A percentile compares a stretch with the other conserved stretches of the same genome.
These are phyloP conservation scores for Hippocampus mohnikei DNA, from an alignment of 2,113 vertebrate genomes.

Conservation along the genomic window DNA sequence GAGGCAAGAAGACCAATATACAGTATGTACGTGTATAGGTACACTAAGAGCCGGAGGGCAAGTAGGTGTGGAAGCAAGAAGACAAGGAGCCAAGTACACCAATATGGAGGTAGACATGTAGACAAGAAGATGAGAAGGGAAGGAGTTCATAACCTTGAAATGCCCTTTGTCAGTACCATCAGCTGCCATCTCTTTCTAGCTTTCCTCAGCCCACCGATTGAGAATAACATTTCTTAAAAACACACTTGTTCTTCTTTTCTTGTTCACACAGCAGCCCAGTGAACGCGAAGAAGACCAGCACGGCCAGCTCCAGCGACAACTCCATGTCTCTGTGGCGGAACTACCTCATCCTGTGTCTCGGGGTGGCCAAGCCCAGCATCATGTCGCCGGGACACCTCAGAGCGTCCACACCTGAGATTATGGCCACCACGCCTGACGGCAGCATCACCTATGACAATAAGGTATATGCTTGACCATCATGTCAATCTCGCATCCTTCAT, in stretches of 20 bases:
- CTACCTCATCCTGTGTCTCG: slow-evolving; percentile 95
- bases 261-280: slow-evolving; percentile 82
- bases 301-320: slow-evolving; percentile 83
- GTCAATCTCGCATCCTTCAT: not conserved
- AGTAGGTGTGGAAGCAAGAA: too few species aligned
- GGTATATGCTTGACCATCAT: slow-evolving; percentile 61
- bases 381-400: slow-evolving; percentile 96
- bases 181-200: too few species aligned
- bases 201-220: too few species aligned
- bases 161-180: not conserved
- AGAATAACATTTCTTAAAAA: not conserved
- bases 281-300: slow-evolving; percentile 95
- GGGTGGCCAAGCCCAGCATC: slow-evolving; percentile 95
- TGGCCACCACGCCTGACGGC: slow-evolving; percentile 93
- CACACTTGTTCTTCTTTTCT: not conserved
- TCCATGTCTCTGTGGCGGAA: slow-evolving; percentile 96
- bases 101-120: too few species aligned
- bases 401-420: slow-evolving; percentile 94
- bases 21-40: too few species aligned
- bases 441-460: slow-evolving; percentile 95
- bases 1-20: too few species aligned
- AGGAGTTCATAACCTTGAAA: not conserved
- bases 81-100: too few species aligned
- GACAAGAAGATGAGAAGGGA: too few species aligned
- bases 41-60: too few species aligned